Base-by-base conservation (phyloP, 2,888 invertebrate genomes). In the Morpho achilles region DNA sequence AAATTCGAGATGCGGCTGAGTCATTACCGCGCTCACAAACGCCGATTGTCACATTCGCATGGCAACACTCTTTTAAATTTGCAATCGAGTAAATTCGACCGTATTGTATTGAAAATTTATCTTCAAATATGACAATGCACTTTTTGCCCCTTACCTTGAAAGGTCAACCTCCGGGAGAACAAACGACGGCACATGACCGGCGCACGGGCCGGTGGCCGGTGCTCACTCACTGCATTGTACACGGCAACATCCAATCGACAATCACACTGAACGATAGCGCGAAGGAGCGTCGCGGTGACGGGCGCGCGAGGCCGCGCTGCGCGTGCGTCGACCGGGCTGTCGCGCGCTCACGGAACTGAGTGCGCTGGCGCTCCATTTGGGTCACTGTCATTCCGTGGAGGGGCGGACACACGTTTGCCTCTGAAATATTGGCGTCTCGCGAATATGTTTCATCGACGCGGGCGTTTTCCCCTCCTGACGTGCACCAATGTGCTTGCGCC, bases 351-450 rank as follows among this genome's bases (percentile, higher is more conserved):
- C 89, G 87, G 88, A 85, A 88, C 88, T 85, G 84, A 88, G 76
- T 87, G 87, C 87, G 88, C 82, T 77, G 81, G 84, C 87, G 86
- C 80, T 78, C 86, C 87, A 88, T 88, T 87, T 88, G 84, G 88
- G 88, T 88, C 89, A 88, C 89, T 90, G 88, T 88, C 89, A 88
- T 82, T 75, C 79, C 71, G 83, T 85, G 85, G 86, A 78, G 82
- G 82, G 85, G 84, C 87, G 84, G 87, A 84, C 80, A 80, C 80
- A 77, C 81, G 77, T 76, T 82, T 70, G 82, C 79, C 76, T 82
- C 88, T 88, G 87, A 87, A 88, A 88, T 87, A 84, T 84, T 85
- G 69, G 82, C 84, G 82, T 82, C 80, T 84, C 75, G 87, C 82
- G 79, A 86, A 85, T 82, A 80, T 84, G 79, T 86, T 87, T 82